Evolutionary conservation across 2,888 invertebrate species (phyloP).

Genomic region (Sarcophaga carnaria): DNA sequence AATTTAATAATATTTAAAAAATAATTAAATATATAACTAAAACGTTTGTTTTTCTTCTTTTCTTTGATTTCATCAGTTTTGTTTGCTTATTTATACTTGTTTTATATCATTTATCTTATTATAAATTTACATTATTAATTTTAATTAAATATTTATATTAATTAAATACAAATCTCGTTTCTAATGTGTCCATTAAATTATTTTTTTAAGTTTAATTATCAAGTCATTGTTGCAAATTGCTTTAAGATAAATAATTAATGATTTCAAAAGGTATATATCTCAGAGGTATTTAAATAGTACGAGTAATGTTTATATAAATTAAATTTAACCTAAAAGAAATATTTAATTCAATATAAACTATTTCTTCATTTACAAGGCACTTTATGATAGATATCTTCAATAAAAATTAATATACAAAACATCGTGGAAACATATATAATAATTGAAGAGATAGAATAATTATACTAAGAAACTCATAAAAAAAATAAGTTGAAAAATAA

Average conservation of each 20-base stretch:
- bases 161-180: constrained; percentile 44
- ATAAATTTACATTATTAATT: constrained; percentile 44
- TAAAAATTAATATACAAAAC: too few species aligned
- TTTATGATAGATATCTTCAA: background rate
- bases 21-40: constrained; percentile 54
- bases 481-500: too few species aligned
- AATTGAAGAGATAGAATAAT: too few species aligned
- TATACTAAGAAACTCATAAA: too few species aligned
- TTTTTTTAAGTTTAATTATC: constrained; percentile 6
- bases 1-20: constrained; percentile 51
- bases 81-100: background rate
- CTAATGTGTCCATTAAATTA: constrained; percentile 44
- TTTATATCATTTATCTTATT: constrained; percentile 27
- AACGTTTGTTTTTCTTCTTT: constrained; percentile 23
- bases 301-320: constrained; percentile 18
- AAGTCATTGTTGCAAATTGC: constrained; percentile 46
- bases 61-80: constrained; percentile 23
- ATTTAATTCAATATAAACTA: constrained; percentile 3
- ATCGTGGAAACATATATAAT: too few species aligned
- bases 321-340: constrained; percentile 14
- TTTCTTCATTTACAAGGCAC: constrained; percentile 28
- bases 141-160: constrained; percentile 28
- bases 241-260: constrained; percentile 24
- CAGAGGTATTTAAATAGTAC: constrained; percentile 53
- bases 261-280: constrained; percentile 37